Evolutionary conservation across 2,888 invertebrate species (phyloP), one percentile per base, ranked within the genome.

Genomic region (Chymomyza caudatula): DNA sequence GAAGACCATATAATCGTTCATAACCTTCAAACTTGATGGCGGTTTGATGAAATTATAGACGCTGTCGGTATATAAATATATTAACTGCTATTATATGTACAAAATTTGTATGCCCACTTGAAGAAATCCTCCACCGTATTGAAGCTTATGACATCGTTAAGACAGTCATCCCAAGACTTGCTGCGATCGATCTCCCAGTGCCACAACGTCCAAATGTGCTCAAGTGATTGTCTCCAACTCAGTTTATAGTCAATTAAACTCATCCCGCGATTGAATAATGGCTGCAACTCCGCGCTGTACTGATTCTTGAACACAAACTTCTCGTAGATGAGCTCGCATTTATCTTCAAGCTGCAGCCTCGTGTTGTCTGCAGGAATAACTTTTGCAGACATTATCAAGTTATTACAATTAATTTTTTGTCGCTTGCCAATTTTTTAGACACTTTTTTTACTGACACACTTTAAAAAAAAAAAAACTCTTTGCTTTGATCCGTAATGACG

Each of bases 81-180:
- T 96, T 92, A 99, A 98, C 55, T 98, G 98, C 92, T 99, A 3
- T 6, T 8, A 4, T 11, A 11, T 11, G 0, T 51, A 20, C 8
- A 47, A 17, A 47, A 47, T 0, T 47, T 37, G 3, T 25, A 17
- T 52, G 13, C 51, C 8, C 4, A 83, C 80, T 82, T 81, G 98
- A 98, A 99, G 90, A 99, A 99, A 91, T 98, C 98, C 92, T 99
- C 98, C 8, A 98, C 98, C 8, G 97, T 97, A 87, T 96, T 95
- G 91, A 99, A 97, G 71, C 96, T 95, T 59, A 97, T 96, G 62
- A 99, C 95, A 91, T 97, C 95, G 88, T 96, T 95, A 83, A 97
- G 94, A 91, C 97, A 97, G 78, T 97, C 96, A 89, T 96, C 95
- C 98, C 98, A 99, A 68, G 93, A 91, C 86, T 93, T 94, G 42